Evolutionary conservation across 2,888 invertebrate species (phyloP).

Genomic region (Zaprionus bogoriensis): DNA sequence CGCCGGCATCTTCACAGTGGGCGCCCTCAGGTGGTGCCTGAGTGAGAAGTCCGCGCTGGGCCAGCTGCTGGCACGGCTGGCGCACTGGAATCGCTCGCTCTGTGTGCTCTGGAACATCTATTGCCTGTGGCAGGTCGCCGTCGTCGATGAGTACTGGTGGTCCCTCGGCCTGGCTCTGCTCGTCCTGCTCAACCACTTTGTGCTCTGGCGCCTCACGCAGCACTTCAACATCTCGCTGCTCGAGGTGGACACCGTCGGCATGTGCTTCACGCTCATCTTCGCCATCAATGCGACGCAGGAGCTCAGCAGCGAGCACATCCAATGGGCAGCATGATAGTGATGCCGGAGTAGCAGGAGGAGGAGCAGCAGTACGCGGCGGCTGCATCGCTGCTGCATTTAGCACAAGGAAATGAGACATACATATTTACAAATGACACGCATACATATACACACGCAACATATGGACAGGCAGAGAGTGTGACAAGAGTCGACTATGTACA

Average conservation of each 20-base stretch:
- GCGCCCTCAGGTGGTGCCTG: constrained; percentile 25
- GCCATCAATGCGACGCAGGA: constrained; percentile 65
- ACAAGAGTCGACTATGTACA: not conserved
- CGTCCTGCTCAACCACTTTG: constrained; percentile 62
- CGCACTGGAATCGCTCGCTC: constrained; percentile 29
- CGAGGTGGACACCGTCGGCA: constrained; percentile 64
- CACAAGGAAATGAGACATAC: constrained; percentile 32
- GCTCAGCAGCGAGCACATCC: constrained; percentile 38
- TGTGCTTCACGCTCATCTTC: constrained; percentile 65
- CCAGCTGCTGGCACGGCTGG: constrained; percentile 9
- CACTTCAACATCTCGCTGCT: constrained; percentile 54
- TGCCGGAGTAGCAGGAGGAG: not conserved
- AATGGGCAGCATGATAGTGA: no score
- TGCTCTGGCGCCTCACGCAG: constrained; percentile 64
- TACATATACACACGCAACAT: not conserved
- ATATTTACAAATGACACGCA: constrained; percentile 13
- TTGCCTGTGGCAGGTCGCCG: constrained; percentile 55
- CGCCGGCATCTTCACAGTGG: constrained; percentile 27
- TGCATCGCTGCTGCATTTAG: constrained; percentile 49
- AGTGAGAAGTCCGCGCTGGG: constrained; percentile 15
- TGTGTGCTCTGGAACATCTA: constrained; percentile 66
- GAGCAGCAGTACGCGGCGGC: no score
- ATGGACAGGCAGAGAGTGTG: no score
- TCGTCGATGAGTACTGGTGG: constrained; percentile 58
- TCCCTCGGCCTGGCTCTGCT: constrained; percentile 54